Percentiles rank a stretch among this genome's conserved stretches.
These are phyloP conservation scores for Thymelicus sylvestris DNA, from an alignment of 2,888 invertebrate species.

Conservation along the genomic window DNA sequence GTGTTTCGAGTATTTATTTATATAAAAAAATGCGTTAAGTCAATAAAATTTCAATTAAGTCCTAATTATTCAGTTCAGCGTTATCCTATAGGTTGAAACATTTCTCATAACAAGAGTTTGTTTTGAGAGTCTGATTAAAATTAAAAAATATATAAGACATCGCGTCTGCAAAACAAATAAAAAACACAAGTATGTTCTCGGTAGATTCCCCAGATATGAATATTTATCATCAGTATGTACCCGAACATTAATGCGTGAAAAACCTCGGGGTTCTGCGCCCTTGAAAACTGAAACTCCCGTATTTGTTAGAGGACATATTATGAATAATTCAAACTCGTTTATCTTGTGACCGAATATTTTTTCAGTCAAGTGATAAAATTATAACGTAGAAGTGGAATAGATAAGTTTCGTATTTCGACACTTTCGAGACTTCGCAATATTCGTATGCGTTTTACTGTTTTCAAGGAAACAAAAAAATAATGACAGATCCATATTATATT, in stretches of 20 bases:
- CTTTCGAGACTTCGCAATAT: no score
- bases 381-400: neutral
- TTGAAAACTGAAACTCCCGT: slow-evolving; percentile 25
- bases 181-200: neutral
- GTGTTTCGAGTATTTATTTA: no score
- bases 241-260: slow-evolving; percentile 31
- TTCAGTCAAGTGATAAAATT: neutral
- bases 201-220: slow-evolving; percentile 16
- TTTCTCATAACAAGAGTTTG: no score
- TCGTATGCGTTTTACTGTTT: no score
- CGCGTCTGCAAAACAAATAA: neutral
- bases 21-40: no score
- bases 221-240: slow-evolving; percentile 15
- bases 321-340: slow-evolving; percentile 27
- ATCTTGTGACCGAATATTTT: slow-evolving; percentile 8
- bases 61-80: no score
- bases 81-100: no score
- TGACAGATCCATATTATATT: no score
- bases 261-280: slow-evolving; percentile 7
- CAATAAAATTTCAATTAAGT: no score
- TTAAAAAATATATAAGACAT: neutral
- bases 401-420: neutral
- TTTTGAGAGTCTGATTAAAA: neutral
- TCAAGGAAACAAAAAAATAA: no score
- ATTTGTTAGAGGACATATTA: slow-evolving; percentile 25